Percentiles rank a stretch among this genome's conserved stretches.
phyloP scores from a whole-genome alignment of 92 coral and sea anemone genomes.

The Actinernus sp. region DNA sequence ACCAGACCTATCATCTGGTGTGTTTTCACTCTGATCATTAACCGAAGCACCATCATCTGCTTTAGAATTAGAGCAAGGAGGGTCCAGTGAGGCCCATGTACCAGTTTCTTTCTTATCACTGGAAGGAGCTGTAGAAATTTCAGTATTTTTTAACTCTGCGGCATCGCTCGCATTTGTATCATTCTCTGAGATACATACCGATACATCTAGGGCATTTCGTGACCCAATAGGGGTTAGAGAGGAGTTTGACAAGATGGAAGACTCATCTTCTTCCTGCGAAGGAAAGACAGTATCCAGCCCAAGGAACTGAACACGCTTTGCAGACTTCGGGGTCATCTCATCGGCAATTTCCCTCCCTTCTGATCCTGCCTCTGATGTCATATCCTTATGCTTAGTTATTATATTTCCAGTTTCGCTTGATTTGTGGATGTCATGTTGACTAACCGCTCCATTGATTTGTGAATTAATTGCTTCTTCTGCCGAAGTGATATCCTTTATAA shows the following conservation, averaged over 20 bases:
- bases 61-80: constrained; percentile 11
- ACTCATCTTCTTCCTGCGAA: too few species aligned
- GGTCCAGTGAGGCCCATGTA: constrained; percentile 66
- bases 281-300: constrained; percentile 65
- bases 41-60: too few species aligned
- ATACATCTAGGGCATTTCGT: too few species aligned
- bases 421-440: neutral
- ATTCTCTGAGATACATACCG: too few species aligned
- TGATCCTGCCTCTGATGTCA: neutral
- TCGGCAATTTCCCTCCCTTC: neutral
- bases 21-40: constrained; percentile 7
- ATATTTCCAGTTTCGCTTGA: neutral
- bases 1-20: constrained; percentile 5
- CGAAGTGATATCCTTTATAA: constrained; percentile 1
- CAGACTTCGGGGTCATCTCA: neutral
- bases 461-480: constrained; percentile 6
- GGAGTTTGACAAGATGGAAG: too few species aligned
- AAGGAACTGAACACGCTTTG: constrained; percentile 65
- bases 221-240: too few species aligned
- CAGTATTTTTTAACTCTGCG: neutral
- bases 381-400: neutral
- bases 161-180: neutral
- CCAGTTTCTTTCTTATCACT: constrained; percentile 42
- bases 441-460: constrained; percentile 26
- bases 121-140: neutral